These are phyloP conservation scores for Eremobia ochroleuca DNA, from an alignment of 2,888 invertebrate species.

Conservation along the genomic window DNA sequence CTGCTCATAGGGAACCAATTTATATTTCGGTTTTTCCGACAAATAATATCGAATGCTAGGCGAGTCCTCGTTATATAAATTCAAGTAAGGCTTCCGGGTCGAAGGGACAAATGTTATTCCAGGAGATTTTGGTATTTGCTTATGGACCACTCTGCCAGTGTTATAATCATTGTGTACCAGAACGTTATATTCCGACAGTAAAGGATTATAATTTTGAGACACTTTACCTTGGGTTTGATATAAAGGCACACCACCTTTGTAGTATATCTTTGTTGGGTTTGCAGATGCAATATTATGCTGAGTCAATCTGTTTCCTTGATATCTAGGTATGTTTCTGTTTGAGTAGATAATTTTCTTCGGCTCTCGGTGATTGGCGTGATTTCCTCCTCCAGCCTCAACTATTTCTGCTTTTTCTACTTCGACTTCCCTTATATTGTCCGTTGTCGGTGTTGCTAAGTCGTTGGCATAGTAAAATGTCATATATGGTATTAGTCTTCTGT, in stretches of 20 bases:
- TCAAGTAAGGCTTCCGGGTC: constrained; percentile 80
- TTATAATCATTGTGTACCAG: constrained; percentile 75
- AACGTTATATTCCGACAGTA: constrained; percentile 71
- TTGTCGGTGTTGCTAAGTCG: constrained; percentile 87
- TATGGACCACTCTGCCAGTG: constrained; percentile 75
- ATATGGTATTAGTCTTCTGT: constrained; percentile 95
- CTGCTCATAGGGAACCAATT: constrained; percentile 89
- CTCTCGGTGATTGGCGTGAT: constrained; percentile 74
- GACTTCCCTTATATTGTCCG: constrained; percentile 78
- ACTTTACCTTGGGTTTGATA: constrained; percentile 76
- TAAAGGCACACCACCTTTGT: constrained; percentile 79
- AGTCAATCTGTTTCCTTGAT: constrained; percentile 87
- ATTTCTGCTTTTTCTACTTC: constrained; percentile 87
- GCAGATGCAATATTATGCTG: constrained; percentile 88
- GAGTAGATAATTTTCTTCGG: constrained; percentile 82
- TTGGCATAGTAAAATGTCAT: constrained; percentile 95
- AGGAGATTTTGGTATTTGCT: constrained; percentile 75
- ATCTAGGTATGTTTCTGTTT: constrained; percentile 85
- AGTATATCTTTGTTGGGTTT: constrained; percentile 85
- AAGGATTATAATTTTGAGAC: constrained; percentile 77
- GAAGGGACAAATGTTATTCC: constrained; percentile 71
- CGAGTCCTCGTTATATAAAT: constrained; percentile 78
- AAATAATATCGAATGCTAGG: constrained; percentile 84
- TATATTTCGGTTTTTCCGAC: constrained; percentile 85
- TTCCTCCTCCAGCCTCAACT: constrained; percentile 77